Evolutionary conservation across 2,888 invertebrate genomes (phyloP), one percentile per base, ranked within the genome.

Genomic region (Timema podura): DNA sequence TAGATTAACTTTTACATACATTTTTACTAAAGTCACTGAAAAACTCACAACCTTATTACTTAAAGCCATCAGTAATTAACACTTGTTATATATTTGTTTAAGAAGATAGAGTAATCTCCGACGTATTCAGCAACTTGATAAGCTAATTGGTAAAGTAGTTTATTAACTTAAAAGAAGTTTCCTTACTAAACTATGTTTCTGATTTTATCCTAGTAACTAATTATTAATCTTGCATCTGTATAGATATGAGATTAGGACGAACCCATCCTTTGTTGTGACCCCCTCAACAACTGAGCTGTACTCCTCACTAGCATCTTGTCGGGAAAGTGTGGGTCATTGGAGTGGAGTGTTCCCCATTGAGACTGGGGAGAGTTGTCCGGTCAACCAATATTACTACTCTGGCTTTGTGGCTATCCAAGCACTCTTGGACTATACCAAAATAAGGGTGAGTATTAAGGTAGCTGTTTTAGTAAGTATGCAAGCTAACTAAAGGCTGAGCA

Each of bases 351-450:
- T 90, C 13, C 88, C 89, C 66, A 87, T 90, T 78, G 88, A 89
- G 76, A 83, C 85, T 0, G 88, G 89, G n/a, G 88, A 88, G 73
- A 86, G 86, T 8, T 92, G 92, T 77, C 91, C 91, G 0, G 89
- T 89, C 6, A 87, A 91, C 76, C 88, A 90, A 81, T 92, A 92
- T 78, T 89, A 88, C 78, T 88, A 87, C 78, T 90, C 90, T 0
- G 91, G 91, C n/a, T 91, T 91, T 78, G 79, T 91, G 73, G 89
- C 89, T 5, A 79, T 92, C 75, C 91, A 91, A 80, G 85, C 88
- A 30, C 81, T 91, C 16, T 85, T 91, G 65, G 91, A 91, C 79
- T 88, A 85, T 77, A 88, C 89, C 44, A 90, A 90, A 80, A 90
- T 91, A 74, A 86, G 86, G 84, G 90, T 90, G 78, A 77, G 79